Base-by-base conservation (phyloP, 2,888 invertebrate genomes). In the Drosophila greeni region DNA sequence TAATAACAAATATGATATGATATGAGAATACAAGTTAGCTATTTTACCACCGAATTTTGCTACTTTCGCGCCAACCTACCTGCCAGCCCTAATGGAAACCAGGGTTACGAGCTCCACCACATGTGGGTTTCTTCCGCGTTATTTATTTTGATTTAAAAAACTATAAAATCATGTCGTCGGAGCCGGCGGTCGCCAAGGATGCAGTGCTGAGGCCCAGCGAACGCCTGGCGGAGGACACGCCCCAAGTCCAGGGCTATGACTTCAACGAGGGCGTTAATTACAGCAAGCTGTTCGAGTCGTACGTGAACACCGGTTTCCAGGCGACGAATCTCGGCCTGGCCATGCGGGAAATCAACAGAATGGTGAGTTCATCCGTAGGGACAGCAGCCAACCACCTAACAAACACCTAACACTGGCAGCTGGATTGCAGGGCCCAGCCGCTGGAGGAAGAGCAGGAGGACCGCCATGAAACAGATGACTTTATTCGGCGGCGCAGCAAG, bases 241-340 rank as follows among this genome's bases (percentile, higher is more conserved):
- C 93, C 0, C 90, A 90, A 57, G 95, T 96, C 0, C 87, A 91
- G 71, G 99, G 98, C 5, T 99, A 98, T 88, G 96, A 99, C 86
- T 99, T 97, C 92, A 97, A 97, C 87, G 90, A 92, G 75, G 95
- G 98, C 45, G 89, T 97, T 8, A 92, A 99, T 88, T 97, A 97
- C 87, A 92, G 94, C 72, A 92, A 93, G 82, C 89, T 99, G 56
- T 91, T 99, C 42, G 91, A 94, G 72, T 93, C 94, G 29, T 99
- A 95, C 87, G 87, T 91, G 31, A 90, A 91, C 59, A 94, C 94
- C 20, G 99, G 99, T n/a, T 99, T 99, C 89, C 99, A 99, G 91
- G 98, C 99, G 0, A 97, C 98, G 0, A 97, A 94, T 90, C 95
- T 99, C 87, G 98, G 97, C 0, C 90, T 93, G 82, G 97, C 98